phyloP scores from a whole-genome alignment of 2,113 vertebrate genomes.

The Peromyscus californicus region DNA sequence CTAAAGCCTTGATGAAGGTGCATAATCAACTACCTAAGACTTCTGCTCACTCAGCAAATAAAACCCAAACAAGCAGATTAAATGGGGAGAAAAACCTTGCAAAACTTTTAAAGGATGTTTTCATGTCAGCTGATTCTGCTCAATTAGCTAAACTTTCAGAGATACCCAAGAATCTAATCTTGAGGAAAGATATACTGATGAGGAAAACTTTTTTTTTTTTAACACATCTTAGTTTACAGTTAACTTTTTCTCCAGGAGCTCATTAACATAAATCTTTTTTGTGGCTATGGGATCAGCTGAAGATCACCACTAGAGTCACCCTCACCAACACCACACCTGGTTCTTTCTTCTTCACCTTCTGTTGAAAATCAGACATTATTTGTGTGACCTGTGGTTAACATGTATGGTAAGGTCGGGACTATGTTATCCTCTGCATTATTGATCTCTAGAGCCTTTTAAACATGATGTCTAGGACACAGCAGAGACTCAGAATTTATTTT shows the following conservation, averaged over 20 bases:
- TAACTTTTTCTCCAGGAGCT: not conserved
- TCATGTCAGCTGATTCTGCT: conserved; percentile 39
- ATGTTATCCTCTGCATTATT: not conserved
- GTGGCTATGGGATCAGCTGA: not conserved
- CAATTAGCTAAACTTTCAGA: conserved; percentile 20
- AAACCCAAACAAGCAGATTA: conserved; percentile 60
- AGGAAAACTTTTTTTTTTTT: not conserved
- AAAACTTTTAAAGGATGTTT: not conserved
- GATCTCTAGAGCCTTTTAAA: not conserved
- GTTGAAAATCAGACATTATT: not conserved
- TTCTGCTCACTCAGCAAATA: conserved; percentile 62
- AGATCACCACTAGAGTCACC: not conserved
- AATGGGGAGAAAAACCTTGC: not conserved
- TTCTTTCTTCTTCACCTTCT: not conserved
- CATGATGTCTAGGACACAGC: not conserved
- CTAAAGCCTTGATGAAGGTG: conserved; percentile 22
- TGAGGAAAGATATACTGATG: not conserved
- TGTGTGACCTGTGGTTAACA: not conserved
- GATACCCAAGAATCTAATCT: conserved; percentile 32
- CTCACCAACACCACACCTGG: not conserved
- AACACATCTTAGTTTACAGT: not conserved
- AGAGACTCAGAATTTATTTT: not conserved
- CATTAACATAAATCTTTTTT: not conserved
- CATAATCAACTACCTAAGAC: conserved; percentile 47
- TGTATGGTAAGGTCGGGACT: not conserved